These are phyloP conservation scores for Ciona savignyi DNA, from an alignment of 23 tunicate species.

Conservation along the genomic window DNA sequence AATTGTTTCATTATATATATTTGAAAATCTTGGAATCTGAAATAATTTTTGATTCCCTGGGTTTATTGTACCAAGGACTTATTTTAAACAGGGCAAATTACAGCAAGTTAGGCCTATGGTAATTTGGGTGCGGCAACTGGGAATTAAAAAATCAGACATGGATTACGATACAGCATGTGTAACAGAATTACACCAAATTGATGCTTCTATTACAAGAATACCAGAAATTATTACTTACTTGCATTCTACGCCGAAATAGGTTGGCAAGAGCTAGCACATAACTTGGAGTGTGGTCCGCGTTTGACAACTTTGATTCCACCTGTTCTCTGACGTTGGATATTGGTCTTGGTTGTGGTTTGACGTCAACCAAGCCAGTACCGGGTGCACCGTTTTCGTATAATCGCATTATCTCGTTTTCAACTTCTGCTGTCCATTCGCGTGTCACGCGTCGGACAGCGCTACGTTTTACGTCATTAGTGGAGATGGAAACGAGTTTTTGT, in stretches of 20 bases:
- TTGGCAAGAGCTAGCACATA: conserved; percentile 65
- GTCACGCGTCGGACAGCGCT: background rate
- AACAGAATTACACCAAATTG: too few species aligned
- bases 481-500: background rate
- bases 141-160: too few species aligned
- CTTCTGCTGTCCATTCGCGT: conserved; percentile 39
- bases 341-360: conserved; percentile 5
- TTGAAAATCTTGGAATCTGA: too few species aligned
- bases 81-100: too few species aligned
- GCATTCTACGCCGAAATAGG: conserved; percentile 44
- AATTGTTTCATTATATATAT: too few species aligned
- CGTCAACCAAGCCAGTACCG: conserved; percentile 14
- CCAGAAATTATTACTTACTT: conserved; percentile 18
- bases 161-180: too few species aligned
- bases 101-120: too few species aligned
- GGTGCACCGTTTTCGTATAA: conserved; percentile 48
- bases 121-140: too few species aligned
- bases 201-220: too few species aligned
- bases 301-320: conserved; percentile 34
- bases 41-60: too few species aligned
- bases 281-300: conserved; percentile 51
- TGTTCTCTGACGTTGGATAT: conserved; percentile 10
- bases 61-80: too few species aligned
- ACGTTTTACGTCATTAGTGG: background rate
- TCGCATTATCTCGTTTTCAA: conserved; percentile 38